Evolutionary conservation across 2,797 vertebrate genomes (phyloP).

Genomic region (Zenarchopterus dispar): DNA sequence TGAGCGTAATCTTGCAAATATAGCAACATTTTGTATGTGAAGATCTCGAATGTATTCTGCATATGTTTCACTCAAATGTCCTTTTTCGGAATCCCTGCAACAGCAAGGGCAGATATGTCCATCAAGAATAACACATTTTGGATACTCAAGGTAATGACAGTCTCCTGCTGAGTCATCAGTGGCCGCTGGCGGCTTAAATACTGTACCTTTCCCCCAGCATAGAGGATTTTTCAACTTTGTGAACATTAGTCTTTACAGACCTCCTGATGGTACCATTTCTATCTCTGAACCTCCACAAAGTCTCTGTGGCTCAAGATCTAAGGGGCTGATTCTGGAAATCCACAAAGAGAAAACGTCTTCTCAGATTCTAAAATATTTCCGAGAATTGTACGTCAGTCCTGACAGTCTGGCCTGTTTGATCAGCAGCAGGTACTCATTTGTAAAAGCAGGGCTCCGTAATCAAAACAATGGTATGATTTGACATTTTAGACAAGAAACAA

Average conservation of each 20-base stretch:
- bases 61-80: background rate
- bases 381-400: constrained; percentile 47
- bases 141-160: constrained; percentile 47
- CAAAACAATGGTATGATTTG: constrained; percentile 44
- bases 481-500: constrained; percentile 24
- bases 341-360: constrained; percentile 64
- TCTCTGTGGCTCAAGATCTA: constrained; percentile 65
- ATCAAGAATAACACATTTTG: constrained; percentile 9
- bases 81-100: background rate
- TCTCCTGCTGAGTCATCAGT: constrained; percentile 19
- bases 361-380: constrained; percentile 47
- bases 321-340: constrained; percentile 60
- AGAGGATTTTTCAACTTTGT: constrained; percentile 64
- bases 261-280: constrained; percentile 61
- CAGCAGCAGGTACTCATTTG: constrained; percentile 38
- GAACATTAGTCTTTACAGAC: constrained; percentile 61
- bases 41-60: background rate
- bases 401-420: constrained; percentile 47
- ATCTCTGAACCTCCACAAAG: constrained; percentile 40
- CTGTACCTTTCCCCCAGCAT: constrained; percentile 33
- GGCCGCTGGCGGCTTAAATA: constrained; percentile 33
- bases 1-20: too few species aligned
- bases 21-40: too few species aligned
- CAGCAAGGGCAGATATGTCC: constrained; percentile 14
- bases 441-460: constrained; percentile 33